phyloP scores from a whole-genome alignment of 2,888 invertebrate species.

The Ochropleura plecta region DNA sequence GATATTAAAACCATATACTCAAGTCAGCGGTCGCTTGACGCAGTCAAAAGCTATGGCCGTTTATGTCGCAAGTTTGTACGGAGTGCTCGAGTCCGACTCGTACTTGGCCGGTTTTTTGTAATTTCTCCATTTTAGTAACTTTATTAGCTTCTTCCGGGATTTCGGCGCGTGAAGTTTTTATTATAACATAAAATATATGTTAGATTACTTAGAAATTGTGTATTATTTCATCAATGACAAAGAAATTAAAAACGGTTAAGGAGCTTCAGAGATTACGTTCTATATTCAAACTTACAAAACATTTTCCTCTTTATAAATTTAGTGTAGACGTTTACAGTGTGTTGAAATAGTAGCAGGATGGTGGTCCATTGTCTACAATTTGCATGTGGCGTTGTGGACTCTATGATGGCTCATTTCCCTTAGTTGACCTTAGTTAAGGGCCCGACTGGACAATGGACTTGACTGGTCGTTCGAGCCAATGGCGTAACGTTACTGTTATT shows the following conservation, averaged over 20 bases:
- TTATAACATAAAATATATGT: neutral
- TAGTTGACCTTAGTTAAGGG: conserved; percentile 61
- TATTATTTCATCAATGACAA: neutral
- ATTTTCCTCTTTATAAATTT: neutral
- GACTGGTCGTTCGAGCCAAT: conserved; percentile 36
- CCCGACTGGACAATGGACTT: conserved; percentile 37
- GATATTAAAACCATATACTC: no score
- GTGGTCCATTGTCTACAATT: conserved; percentile 30
- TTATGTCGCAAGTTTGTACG: no score
- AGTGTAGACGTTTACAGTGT: neutral
- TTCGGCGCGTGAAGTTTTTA: neutral
- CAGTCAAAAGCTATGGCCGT: no score
- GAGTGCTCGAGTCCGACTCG: no score
- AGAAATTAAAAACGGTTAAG: neutral
- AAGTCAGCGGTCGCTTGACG: no score
- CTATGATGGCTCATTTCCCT: conserved; percentile 57
- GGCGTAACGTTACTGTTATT: conserved; percentile 34
- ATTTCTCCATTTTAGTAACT: neutral
- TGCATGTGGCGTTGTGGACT: conserved; percentile 25
- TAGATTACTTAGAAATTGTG: no score
- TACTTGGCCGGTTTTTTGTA: no score
- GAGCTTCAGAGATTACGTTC: neutral
- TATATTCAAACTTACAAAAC: neutral
- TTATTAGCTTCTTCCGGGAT: neutral
- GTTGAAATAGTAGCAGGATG: conserved; percentile 32